Percentiles rank a stretch among this genome's conserved stretches.
Evolutionary conservation across 2,797 vertebrate species (phyloP).

Genomic region (Gila robusta): DNA sequence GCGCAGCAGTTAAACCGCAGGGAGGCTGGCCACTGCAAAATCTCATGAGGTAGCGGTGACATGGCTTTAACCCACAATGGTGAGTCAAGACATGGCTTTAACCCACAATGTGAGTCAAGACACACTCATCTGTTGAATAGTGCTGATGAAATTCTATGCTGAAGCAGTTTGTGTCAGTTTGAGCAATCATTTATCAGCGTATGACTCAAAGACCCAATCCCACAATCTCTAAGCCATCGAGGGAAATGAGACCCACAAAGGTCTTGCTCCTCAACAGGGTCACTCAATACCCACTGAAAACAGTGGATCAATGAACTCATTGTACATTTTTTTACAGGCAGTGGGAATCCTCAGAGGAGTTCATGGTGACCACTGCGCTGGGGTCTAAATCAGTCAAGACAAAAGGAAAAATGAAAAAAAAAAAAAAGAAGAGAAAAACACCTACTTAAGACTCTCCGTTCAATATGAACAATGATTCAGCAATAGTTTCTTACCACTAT

Average conservation of each 20-base stretch:
- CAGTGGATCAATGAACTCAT: slow-evolving; percentile 64
- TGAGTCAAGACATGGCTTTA: slow-evolving; percentile 12
- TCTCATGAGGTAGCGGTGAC: slow-evolving; percentile 12
- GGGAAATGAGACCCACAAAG: slow-evolving; percentile 58
- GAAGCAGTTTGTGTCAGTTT: slow-evolving; percentile 56
- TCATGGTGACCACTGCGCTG: slow-evolving; percentile 47
- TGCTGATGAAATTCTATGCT: not conserved
- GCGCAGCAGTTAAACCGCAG: slow-evolving; percentile 41
- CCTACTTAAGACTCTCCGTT: not conserved
- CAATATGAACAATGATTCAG: slow-evolving; percentile 8
- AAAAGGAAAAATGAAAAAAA: not conserved
- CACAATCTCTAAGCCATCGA: slow-evolving; percentile 6
- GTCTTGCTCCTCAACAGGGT: slow-evolving; percentile 46
- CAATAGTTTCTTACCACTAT: not conserved
- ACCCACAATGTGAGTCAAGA: slow-evolving; percentile 31
- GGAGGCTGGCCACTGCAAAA: slow-evolving; percentile 39
- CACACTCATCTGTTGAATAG: slow-evolving; percentile 33
- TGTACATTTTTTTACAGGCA: slow-evolving; percentile 50
- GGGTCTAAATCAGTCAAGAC: slow-evolving; percentile 7
- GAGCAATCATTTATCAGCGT: slow-evolving; percentile 36
- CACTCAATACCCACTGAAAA: slow-evolving; percentile 52
- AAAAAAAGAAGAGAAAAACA: no score
- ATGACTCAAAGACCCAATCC: slow-evolving; percentile 7
- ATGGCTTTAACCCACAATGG: slow-evolving; percentile 33
- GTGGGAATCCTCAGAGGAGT: slow-evolving; percentile 52